These are phyloP conservation scores for Lottia scabra DNA, from an alignment of 2,888 invertebrate genomes.

Conservation along the genomic window DNA sequence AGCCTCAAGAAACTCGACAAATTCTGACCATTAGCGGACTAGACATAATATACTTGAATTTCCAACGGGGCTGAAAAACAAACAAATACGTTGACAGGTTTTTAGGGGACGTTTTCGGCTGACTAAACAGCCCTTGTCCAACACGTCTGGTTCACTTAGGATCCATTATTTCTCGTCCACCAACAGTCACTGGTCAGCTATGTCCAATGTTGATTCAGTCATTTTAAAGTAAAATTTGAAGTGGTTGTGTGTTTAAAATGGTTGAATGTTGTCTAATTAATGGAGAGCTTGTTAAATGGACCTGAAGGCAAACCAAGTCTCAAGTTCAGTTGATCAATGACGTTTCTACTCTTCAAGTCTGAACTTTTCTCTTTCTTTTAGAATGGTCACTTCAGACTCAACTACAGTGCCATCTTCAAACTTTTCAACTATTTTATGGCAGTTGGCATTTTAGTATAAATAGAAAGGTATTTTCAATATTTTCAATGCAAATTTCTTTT, in stretches of 20 bases:
- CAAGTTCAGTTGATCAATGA: background rate
- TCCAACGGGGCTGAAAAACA: background rate
- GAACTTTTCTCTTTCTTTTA: too few relatives aligned
- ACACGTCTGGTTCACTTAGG: background rate
- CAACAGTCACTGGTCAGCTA: too few relatives aligned
- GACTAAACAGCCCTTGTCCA: background rate
- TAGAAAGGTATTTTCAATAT: too few relatives aligned
- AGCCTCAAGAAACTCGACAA: background rate
- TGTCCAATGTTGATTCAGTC: too few relatives aligned
- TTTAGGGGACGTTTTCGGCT: background rate
- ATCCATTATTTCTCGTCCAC: too few relatives aligned
- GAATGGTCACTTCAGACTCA: too few relatives aligned
- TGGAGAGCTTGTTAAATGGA: background rate
- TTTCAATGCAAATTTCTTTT: too few relatives aligned
- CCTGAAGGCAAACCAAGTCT: background rate
- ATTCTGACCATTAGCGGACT: background rate
- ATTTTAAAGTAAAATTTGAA: background rate
- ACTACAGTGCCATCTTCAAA: too few relatives aligned
- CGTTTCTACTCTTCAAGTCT: too few relatives aligned
- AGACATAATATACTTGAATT: background rate
- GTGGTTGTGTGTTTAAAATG: background rate
- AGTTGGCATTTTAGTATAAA: too few relatives aligned
- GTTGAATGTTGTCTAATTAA: background rate
- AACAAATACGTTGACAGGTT: slow-evolving; percentile 1
- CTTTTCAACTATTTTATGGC: too few relatives aligned